Evolutionary conservation across 2,797 vertebrate genomes (phyloP).

Genomic region (Platalea minor): DNA sequence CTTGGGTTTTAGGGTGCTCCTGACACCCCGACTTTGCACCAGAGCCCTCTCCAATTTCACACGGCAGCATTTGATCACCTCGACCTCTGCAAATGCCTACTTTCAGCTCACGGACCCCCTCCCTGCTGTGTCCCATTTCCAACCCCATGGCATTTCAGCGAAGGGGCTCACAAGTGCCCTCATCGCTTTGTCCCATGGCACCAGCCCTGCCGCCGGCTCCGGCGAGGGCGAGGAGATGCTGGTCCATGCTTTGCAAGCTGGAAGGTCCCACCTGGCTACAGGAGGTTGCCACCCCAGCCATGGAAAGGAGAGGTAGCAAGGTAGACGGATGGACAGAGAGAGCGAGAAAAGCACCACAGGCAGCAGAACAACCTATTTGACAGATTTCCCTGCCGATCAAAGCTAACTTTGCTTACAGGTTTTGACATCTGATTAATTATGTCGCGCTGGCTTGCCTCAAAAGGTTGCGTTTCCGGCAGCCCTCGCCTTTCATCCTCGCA

Average conservation of each 20-base stretch:
- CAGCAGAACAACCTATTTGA: background rate
- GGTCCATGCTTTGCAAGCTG: background rate
- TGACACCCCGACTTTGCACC: fast-evolving
- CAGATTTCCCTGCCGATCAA: background rate
- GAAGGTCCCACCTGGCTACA: background rate
- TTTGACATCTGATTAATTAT: slow-evolving; percentile 57
- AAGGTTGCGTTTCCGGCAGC: background rate
- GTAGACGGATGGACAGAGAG: background rate
- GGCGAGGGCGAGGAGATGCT: fast-evolving
- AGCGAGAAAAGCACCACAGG: background rate
- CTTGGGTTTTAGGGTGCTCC: background rate
- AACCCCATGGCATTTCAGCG: background rate
- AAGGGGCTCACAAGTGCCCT: fast-evolving
- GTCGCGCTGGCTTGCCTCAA: background rate
- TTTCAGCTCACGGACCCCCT: background rate
- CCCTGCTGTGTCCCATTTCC: background rate
- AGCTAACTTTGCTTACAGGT: slow-evolving; percentile 29
- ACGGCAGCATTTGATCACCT: background rate
- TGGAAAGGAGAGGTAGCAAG: background rate
- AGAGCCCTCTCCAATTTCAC: background rate
- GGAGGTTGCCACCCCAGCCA: background rate
- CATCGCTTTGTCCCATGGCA: fast-evolving
- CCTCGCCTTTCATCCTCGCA: slow-evolving; percentile 15
- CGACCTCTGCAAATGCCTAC: fast-evolving
- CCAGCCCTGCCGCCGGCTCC: fast-evolving